Percentiles rank a stretch among this genome's conserved stretches.
Evolutionary conservation across 1,140 invertebrate genomes (phyloP).

Genomic region (Choristoneura fumiferana): DNA sequence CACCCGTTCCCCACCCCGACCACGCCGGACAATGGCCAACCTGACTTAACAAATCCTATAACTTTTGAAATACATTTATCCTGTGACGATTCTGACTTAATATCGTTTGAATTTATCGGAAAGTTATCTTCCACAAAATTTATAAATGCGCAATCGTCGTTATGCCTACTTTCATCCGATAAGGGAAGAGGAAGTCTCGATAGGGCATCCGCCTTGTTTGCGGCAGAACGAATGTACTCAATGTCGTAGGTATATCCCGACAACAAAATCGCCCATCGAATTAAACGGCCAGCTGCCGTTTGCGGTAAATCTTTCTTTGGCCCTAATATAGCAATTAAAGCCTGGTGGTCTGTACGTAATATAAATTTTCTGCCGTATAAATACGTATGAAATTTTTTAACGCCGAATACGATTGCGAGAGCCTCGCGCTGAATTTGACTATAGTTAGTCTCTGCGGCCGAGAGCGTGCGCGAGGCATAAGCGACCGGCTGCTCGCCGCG

Average conservation of each 20-base stretch:
- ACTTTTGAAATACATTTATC: not conserved
- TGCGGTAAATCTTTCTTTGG: slow-evolving; percentile 36
- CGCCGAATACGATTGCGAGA: slow-evolving; percentile 61
- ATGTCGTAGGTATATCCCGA: slow-evolving; percentile 43
- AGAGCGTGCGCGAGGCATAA: slow-evolving; percentile 48
- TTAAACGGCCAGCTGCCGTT: slow-evolving; percentile 37
- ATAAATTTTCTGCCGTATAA: slow-evolving; percentile 64
- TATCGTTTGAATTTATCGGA: slow-evolving; percentile 7
- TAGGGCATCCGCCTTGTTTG: slow-evolving; percentile 12
- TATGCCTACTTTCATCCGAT: no score
- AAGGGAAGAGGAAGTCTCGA: no score
- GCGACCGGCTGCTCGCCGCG: slow-evolving; percentile 26
- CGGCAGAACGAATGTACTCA: slow-evolving; percentile 10
- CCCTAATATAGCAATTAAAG: slow-evolving; percentile 53
- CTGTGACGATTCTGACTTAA: not conserved
- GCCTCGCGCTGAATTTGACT: slow-evolving; percentile 73
- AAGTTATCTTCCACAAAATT: slow-evolving; percentile 3
- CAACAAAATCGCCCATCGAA: slow-evolving; percentile 47
- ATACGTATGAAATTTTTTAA: slow-evolving; percentile 61
- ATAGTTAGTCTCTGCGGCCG: slow-evolving; percentile 60
- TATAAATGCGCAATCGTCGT: slow-evolving; percentile 6
- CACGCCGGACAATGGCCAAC: no score
- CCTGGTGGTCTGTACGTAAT: slow-evolving; percentile 70
- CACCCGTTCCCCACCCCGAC: no score
- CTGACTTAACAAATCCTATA: not conserved